These are phyloP conservation scores for Morone saxatilis DNA, from an alignment of 2,113 vertebrate species.

Conservation along the genomic window DNA sequence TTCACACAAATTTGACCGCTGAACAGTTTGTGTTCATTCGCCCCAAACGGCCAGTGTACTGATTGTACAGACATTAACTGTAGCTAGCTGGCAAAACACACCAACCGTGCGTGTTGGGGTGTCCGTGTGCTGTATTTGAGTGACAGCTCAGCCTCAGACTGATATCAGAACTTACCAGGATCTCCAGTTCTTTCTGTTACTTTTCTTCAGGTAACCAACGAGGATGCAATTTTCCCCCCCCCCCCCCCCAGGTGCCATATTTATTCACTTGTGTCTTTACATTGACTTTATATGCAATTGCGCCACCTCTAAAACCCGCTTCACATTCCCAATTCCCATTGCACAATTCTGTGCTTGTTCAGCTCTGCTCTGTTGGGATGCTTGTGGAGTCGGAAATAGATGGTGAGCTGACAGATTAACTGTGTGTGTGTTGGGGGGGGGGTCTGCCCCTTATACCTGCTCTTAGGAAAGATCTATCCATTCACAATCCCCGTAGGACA, in stretches of 20 bases:
- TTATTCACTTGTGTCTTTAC: neutral
- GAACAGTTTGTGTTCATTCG: neutral
- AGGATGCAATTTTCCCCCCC: neutral
- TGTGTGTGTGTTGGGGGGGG: neutral
- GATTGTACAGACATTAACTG: constrained; percentile 16
- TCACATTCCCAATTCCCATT: neutral
- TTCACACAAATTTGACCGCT: constrained; percentile 16
- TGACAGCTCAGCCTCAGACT: constrained; percentile 3
- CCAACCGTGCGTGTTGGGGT: neutral
- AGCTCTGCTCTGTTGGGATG: constrained; percentile 41
- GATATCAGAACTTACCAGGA: neutral
- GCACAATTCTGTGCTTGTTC: constrained; percentile 45
- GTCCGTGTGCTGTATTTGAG: constrained; percentile 1
- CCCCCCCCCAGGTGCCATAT: no score
- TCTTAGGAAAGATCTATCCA: constrained; percentile 53
- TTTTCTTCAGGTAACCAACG: neutral
- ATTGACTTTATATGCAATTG: neutral
- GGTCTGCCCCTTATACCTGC: constrained; percentile 30
- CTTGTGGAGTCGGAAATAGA: constrained; percentile 3
- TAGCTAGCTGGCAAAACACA: neutral
- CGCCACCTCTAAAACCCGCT: no score
- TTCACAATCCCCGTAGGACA: constrained; percentile 52
- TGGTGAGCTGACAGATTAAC: constrained; percentile 30
- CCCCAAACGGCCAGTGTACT: neutral
- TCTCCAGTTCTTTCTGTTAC: neutral